Percentiles rank a stretch among this genome's conserved stretches.
Evolutionary conservation across 2,888 invertebrate genomes (phyloP).

Genomic region (Pseudococcus viburni): DNA sequence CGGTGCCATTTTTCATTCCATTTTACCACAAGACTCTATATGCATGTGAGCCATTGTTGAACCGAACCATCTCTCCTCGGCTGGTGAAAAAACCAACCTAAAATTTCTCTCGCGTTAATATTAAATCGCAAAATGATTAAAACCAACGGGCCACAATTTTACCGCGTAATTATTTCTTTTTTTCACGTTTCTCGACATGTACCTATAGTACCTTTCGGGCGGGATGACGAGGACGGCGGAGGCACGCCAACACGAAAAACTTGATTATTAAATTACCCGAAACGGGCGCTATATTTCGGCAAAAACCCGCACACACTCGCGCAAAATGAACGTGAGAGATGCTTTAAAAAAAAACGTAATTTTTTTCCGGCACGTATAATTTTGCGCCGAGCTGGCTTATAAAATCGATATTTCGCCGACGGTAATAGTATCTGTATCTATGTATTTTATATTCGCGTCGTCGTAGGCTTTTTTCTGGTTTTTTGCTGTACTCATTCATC

Average conservation of each 20-base stretch:
- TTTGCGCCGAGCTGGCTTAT: conserved; percentile 26
- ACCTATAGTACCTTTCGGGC: background rate
- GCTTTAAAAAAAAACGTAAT: conserved; percentile 16
- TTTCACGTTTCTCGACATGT: background rate
- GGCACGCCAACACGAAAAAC: conserved; percentile 20
- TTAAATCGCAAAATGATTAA: conserved; percentile 39
- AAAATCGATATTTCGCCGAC: conserved; percentile 57
- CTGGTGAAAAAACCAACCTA: background rate
- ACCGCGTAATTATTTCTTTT: conserved; percentile 29
- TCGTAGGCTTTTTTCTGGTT: background rate
- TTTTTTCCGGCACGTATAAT: conserved; percentile 42
- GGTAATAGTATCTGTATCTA: conserved; percentile 48
- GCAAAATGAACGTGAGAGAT: background rate
- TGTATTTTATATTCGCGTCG: conserved; percentile 33
- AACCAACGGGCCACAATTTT: conserved; percentile 5
- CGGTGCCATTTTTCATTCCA: background rate
- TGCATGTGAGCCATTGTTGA: background rate
- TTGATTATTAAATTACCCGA: conserved; percentile 47
- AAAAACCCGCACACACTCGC: background rate
- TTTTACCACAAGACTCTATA: background rate
- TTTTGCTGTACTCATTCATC: background rate
- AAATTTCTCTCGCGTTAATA: conserved; percentile 25
- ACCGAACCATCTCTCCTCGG: background rate
- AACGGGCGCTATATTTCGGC: conserved; percentile 29
- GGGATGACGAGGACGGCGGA: no score